Evolutionary conservation across 2,113 vertebrate species (phyloP).

Genomic region (Clupea harengus): DNA sequence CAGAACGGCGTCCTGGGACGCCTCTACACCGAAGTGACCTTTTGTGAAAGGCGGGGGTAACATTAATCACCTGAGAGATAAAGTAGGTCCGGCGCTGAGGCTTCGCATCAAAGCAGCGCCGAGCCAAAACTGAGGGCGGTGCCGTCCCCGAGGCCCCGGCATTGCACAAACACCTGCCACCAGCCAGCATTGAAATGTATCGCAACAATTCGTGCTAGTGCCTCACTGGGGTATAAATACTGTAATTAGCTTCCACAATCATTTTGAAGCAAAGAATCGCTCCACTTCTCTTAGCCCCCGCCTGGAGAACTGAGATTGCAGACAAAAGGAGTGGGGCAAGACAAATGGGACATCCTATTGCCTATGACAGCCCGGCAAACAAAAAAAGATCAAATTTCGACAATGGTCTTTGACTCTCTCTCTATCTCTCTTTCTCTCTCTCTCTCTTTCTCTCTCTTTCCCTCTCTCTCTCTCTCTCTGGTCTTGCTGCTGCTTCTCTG

Average conservation of each 20-base stretch:
- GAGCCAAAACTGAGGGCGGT: constrained; percentile 29
- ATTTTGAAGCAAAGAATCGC: constrained; percentile 6
- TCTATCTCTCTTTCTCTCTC: constrained; percentile 48
- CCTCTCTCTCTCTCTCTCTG: constrained; percentile 22
- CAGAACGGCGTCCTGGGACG: constrained; percentile 45
- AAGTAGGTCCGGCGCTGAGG: constrained; percentile 63
- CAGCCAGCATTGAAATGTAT: constrained; percentile 55
- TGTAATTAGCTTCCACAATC: constrained; percentile 23
- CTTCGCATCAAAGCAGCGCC: constrained; percentile 33
- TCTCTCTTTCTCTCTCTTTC: constrained; percentile 45
- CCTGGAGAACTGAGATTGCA: constrained; percentile 52
- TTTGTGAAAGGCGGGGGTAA: constrained; percentile 61
- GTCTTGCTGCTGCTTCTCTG: constrained; percentile 38
- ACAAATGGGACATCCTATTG: constrained; percentile 70
- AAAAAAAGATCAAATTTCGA: constrained; percentile 69
- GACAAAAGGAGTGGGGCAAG: constrained; percentile 67
- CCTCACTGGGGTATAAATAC: constrained; percentile 8
- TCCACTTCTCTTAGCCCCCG: constrained; percentile 33
- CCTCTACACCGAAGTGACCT: constrained; percentile 58
- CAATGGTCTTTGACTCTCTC: constrained; percentile 39
- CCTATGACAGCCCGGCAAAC: constrained; percentile 64
- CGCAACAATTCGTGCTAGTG: constrained; percentile 31
- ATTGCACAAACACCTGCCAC: constrained; percentile 32
- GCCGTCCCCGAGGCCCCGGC: constrained; percentile 8
- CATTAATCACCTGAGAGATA: constrained; percentile 73